Evolutionary conservation across 2,797 vertebrate species (phyloP).

Genomic region (Nasua narica): DNA sequence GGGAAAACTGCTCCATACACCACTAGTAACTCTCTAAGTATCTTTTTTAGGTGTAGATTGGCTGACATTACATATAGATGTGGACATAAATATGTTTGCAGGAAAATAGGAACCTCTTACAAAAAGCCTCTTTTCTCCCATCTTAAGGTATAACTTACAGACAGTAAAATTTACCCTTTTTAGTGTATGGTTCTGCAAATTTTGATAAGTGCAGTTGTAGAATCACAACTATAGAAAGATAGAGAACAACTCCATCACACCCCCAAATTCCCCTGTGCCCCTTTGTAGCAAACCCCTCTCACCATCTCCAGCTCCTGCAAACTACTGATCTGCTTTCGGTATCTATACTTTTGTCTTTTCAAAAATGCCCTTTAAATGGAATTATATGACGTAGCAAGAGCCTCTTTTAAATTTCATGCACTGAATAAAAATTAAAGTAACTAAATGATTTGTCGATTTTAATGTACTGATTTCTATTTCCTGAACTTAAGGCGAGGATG

Average conservation of each 20-base stretch:
- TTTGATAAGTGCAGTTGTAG: background rate
- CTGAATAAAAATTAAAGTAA: background rate
- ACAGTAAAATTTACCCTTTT: background rate
- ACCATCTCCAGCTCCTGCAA: background rate
- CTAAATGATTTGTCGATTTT: background rate
- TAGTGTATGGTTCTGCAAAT: background rate
- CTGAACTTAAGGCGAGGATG: conserved; percentile 20
- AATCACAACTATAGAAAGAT: background rate
- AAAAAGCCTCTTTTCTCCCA: background rate
- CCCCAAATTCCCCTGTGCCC: too few relatives aligned
- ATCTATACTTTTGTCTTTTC: background rate
- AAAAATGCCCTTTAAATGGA: background rate
- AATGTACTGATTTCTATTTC: conserved; percentile 30
- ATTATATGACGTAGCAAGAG: background rate
- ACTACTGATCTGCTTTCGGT: background rate
- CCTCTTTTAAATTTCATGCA: background rate
- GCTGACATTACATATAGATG: background rate
- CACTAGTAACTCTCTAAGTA: background rate
- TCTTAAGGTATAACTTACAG: background rate
- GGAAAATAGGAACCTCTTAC: background rate
- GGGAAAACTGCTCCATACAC: background rate
- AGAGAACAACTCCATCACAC: background rate
- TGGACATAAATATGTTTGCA: background rate
- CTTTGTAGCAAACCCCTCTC: background rate
- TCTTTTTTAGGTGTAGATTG: background rate